Conservation (phyloP, 1,140 invertebrate species). For the Papilio dardanus region DNA sequence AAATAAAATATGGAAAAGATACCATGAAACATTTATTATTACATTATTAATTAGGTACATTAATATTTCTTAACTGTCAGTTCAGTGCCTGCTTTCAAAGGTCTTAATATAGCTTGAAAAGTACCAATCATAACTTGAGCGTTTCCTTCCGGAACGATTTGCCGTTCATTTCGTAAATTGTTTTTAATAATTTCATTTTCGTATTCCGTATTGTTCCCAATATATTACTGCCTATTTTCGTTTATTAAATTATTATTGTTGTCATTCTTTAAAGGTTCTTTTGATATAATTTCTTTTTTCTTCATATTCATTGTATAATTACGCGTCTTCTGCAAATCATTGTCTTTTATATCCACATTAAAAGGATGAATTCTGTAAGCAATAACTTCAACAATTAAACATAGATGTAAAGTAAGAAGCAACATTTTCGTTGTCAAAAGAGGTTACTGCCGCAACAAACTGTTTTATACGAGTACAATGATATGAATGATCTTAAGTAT, state of each 20-base stretch:
- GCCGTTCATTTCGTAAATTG: background rate
- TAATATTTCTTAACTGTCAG: too few species aligned
- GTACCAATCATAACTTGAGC: constrained; percentile 44
- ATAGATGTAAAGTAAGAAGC: background rate
- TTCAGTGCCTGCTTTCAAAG: constrained; percentile 31
- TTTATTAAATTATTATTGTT: background rate
- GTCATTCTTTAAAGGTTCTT: background rate
- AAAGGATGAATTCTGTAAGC: background rate
- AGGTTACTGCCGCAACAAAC: background rate
- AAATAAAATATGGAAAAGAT: background rate
- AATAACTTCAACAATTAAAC: background rate
- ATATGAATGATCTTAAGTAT: too few species aligned
- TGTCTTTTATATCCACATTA: background rate
- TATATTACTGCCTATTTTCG: too few species aligned
- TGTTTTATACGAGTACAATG: background rate
- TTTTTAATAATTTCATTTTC: background rate
- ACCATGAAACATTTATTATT: background rate
- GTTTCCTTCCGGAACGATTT: constrained; percentile 3
- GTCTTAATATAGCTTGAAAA: constrained; percentile 45
- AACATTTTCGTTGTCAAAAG: background rate
- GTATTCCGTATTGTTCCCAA: background rate
- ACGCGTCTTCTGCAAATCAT: background rate
- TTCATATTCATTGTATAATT: background rate
- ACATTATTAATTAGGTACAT: too few species aligned
- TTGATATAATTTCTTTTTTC: background rate